Evolutionary conservation across 2,888 invertebrate species (phyloP).

Genomic region (Strigamia crassipes): DNA sequence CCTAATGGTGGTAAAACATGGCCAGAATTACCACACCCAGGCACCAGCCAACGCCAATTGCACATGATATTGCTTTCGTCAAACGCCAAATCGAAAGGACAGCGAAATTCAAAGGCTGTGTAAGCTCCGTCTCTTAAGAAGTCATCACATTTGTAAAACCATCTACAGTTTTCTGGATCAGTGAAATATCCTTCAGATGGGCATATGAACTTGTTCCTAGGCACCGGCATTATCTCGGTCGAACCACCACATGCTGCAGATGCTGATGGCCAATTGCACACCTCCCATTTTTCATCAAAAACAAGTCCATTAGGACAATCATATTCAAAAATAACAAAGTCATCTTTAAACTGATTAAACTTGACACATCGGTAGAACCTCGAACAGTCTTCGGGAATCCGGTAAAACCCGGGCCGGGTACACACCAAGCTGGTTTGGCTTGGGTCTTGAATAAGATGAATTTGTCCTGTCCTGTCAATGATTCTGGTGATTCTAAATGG

Average conservation of each 20-base stretch:
- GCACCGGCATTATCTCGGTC: conserved; percentile 77
- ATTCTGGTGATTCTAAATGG: conserved; percentile 74
- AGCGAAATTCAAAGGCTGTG: conserved; percentile 78
- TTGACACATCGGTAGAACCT: conserved; percentile 81
- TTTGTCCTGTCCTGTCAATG: conserved; percentile 73
- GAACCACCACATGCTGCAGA: conserved; percentile 74
- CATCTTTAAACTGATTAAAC: conserved; percentile 74
- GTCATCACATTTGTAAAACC: conserved; percentile 77
- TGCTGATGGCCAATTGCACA: conserved; percentile 79
- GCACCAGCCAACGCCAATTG: conserved; percentile 80
- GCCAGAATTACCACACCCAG: conserved; percentile 66
- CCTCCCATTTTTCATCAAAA: conserved; percentile 66
- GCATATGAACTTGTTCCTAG: conserved; percentile 70
- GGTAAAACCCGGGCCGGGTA: conserved; percentile 76
- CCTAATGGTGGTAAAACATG: conserved; percentile 25
- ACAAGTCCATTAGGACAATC: conserved; percentile 78
- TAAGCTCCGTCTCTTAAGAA: conserved; percentile 57
- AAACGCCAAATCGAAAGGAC: conserved; percentile 78
- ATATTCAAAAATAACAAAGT: conserved; percentile 79
- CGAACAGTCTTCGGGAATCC: conserved; percentile 75
- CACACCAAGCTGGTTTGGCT: conserved; percentile 59
- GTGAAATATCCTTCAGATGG: conserved; percentile 75
- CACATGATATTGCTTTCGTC: conserved; percentile 72
- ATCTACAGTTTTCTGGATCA: conserved; percentile 79
- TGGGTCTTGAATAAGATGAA: conserved; percentile 65